phyloP scores from a whole-genome alignment of 2,797 vertebrate species.

The Sebastolobus alascanus region DNA sequence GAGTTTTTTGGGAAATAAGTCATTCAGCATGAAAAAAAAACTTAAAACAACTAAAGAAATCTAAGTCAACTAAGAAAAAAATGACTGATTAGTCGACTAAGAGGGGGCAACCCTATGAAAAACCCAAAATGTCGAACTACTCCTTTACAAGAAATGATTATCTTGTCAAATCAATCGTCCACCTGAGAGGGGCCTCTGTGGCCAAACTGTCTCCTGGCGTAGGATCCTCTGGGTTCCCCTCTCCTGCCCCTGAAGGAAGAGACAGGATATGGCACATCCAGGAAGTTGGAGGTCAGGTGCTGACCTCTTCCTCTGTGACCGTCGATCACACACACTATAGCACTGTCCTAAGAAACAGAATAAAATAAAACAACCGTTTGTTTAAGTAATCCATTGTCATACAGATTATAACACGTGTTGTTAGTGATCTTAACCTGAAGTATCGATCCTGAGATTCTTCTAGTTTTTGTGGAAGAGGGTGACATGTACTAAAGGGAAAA shows the following conservation, averaged over 20 bases:
- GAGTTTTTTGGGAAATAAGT: too few species aligned
- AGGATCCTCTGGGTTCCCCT: constrained; percentile 69
- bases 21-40: too few species aligned
- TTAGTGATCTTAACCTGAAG: constrained; percentile 78
- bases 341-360: constrained; percentile 77
- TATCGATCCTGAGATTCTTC: constrained; percentile 73
- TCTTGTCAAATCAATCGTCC: background rate
- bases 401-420: background rate
- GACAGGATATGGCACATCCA: constrained; percentile 63
- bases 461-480: constrained; percentile 72
- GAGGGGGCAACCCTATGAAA: background rate
- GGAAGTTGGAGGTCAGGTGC: constrained; percentile 61
- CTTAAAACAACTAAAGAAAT: too few species aligned
- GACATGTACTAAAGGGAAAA: constrained; percentile 67
- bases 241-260: constrained; percentile 71
- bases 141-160: background rate
- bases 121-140: background rate
- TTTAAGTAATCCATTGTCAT: background rate
- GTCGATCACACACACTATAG: constrained; percentile 85
- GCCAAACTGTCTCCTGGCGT: constrained; percentile 73
- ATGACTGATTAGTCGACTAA: too few species aligned
- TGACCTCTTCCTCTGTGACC: constrained; percentile 74
- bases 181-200: constrained; percentile 86
- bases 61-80: too few species aligned
- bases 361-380: background rate